Evolutionary conservation across 1,140 invertebrate genomes (phyloP).

Genomic region (Platyscapa corneri): DNA sequence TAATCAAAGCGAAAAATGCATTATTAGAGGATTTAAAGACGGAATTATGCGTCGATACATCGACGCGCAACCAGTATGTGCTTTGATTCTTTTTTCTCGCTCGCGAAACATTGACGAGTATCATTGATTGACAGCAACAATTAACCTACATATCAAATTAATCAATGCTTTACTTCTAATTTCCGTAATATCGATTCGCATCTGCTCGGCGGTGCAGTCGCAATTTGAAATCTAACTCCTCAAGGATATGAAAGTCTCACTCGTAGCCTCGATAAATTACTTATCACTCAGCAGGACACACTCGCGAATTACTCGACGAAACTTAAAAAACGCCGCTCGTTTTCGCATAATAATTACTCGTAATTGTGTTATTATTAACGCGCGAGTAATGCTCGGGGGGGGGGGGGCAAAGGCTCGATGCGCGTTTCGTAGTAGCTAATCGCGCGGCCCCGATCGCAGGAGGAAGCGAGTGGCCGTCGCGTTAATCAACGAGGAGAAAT

Average conservation of each 20-base stretch:
- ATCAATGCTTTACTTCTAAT: background rate
- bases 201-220: background rate
- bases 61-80: background rate
- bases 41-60: background rate
- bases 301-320: background rate
- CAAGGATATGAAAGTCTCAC: background rate
- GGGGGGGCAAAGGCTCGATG: too few species aligned
- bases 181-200: background rate
- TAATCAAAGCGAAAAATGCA: background rate
- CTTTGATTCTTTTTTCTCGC: background rate
- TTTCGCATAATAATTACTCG: too few species aligned
- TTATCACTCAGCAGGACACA: background rate
- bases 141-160: conserved; percentile 9
- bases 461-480: too few species aligned
- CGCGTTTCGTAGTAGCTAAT: too few species aligned
- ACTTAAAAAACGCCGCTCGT: too few species aligned
- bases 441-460: too few species aligned
- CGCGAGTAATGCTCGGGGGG: too few species aligned
- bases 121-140: background rate
- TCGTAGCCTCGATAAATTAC: background rate
- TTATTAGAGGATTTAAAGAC: background rate
- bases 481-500: too few species aligned
- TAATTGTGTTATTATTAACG: too few species aligned
- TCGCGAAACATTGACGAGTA: background rate
- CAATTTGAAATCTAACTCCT: background rate